Base-by-base conservation (phyloP, 2,888 invertebrate species). In the Cerceris ruficornis region DNA sequence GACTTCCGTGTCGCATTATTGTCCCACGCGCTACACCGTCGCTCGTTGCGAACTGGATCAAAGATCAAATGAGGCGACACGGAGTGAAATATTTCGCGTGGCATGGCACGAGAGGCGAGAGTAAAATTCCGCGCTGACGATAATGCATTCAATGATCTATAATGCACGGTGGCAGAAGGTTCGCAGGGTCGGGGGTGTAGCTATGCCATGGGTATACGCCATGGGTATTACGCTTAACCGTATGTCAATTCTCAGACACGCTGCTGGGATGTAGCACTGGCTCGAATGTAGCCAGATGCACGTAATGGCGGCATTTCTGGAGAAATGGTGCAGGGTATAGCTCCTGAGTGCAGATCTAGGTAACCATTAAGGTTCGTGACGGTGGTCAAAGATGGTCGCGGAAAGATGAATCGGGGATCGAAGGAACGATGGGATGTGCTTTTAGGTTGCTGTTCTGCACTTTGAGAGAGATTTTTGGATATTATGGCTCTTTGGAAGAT, bases 221-320 rank as follows among this genome's bases (percentile, higher is more conserved):
- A 62, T 60, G 62, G 61, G 28, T 28, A 28, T 71, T 80, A 64
- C 71, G 77, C 84, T 82, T 82, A 80, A 77, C 71, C 77, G 67
- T 70, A 85, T 69, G 81, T 81, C 83, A 79, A 79, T 81, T 82
- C 75, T 79, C 73, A 74, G 76, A 81, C 71, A 62, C 69, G 65
- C 54, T 13, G 69, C 57, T 52, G 70, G 43, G 61, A 69, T 72
- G 82, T 74, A 72, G 74, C 69, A 50, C 50, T 41, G 41, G 46
- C 54, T 60, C 69, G 54, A 72, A 62, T 62, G 72, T 68, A 62
- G 75, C 76, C 85, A 84, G 83, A 82, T 84, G 78, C 72, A 55
- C 70, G 64, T 84, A 84, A 84, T 83, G 76, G 67, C 68, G 59
- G 68, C 69, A 82, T 82, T 81, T 85, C 83, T 69, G 72, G 52